A percentile compares a stretch with the other conserved stretches of the same genome.
phyloP scores from a whole-genome alignment of 2,888 invertebrate genomes.

The Stratiomys singularior region DNA sequence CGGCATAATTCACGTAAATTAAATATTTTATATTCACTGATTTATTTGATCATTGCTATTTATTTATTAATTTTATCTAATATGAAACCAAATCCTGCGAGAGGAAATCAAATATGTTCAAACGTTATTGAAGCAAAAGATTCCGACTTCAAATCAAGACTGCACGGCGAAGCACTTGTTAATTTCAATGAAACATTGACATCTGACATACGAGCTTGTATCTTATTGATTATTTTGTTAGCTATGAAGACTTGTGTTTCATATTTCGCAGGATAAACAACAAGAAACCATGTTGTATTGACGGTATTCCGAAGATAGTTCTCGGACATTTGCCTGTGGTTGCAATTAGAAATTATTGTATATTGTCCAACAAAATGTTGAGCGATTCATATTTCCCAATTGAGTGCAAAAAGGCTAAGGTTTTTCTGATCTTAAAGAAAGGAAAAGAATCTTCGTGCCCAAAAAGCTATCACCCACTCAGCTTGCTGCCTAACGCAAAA shows the following conservation, averaged over 20 bases:
- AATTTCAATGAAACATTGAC: background rate
- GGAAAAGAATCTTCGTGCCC: conserved; percentile 47
- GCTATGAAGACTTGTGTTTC: background rate
- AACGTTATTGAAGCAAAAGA: no score
- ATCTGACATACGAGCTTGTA: background rate
- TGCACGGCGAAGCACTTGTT: background rate
- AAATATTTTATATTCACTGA: no score
- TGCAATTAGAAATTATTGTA: background rate
- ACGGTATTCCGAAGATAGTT: background rate
- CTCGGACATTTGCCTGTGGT: background rate
- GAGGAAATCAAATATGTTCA: no score
- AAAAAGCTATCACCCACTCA: conserved; percentile 54
- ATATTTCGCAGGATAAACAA: conserved; percentile 6
- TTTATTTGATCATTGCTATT: no score
- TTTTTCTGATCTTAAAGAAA: background rate
- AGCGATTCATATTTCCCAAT: background rate
- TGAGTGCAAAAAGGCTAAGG: background rate
- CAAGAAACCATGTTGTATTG: background rate
- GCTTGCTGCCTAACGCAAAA: conserved; percentile 54
- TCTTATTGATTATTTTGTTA: background rate
- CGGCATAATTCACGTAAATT: no score
- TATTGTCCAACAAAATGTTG: background rate
- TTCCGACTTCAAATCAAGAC: no score
- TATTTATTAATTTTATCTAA: no score
- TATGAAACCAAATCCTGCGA: no score